These are phyloP conservation scores for Zenarchopterus dispar DNA, from an alignment of 2,797 vertebrate species.

Conservation along the genomic window DNA sequence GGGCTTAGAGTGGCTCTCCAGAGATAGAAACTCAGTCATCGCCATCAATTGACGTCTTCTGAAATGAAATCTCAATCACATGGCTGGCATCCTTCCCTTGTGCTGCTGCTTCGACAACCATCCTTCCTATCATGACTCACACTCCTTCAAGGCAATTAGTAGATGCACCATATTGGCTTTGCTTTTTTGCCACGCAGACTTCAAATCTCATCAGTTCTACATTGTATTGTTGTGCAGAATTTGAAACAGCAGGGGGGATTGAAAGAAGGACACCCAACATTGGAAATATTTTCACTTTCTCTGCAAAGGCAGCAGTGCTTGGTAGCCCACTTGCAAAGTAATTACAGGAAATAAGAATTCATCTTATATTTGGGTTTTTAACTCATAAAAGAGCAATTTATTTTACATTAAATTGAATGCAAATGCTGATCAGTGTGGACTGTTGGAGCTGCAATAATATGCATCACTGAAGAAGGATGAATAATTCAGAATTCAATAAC, in stretches of 20 bases:
- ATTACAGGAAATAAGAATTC: constrained; percentile 1
- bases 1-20: constrained; percentile 40
- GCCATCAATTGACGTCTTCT: constrained; percentile 42
- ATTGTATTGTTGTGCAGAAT: constrained; percentile 26
- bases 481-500: constrained; percentile 5
- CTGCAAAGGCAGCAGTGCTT: neutral
- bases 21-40: constrained; percentile 41
- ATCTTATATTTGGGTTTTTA: neutral
- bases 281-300: neutral
- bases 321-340: neutral
- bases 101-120: constrained; percentile 16
- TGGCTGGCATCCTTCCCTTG: constrained; percentile 26
- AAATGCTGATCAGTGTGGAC: neutral
- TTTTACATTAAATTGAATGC: constrained; percentile 7
- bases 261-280: neutral
- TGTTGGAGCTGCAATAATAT: constrained; percentile 1
- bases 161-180: constrained; percentile 19
- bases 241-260: constrained; percentile 18
- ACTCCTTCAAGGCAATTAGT: constrained; percentile 54
- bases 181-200: constrained; percentile 23
- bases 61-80: constrained; percentile 53
- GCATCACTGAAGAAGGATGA: constrained; percentile 1
- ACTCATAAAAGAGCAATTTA: constrained; percentile 1
- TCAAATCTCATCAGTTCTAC: constrained; percentile 30
- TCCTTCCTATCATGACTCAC: constrained; percentile 36